These are phyloP conservation scores for Xenops minutus DNA, from an alignment of 2,797 vertebrate species.

Conservation along the genomic window DNA sequence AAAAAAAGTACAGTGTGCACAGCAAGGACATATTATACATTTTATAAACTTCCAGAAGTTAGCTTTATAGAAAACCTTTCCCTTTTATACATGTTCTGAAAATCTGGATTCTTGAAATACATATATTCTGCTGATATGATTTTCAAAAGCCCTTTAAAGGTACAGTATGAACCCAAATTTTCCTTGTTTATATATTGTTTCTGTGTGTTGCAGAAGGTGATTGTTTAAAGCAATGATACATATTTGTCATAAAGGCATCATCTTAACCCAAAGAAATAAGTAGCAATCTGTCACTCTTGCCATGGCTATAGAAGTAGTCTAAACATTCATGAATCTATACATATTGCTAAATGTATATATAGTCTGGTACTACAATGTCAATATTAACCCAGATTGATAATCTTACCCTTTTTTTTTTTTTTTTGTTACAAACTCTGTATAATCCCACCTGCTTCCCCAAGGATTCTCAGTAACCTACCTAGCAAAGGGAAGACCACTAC, in stretches of 20 bases:
- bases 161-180: not conserved
- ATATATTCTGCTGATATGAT: not conserved
- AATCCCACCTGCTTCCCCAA: not conserved
- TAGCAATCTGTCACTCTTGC: not conserved
- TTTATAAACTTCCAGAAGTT: not conserved
- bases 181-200: not conserved
- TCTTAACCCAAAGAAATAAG: not conserved
- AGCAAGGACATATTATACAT: not conserved
- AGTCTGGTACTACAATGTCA: not conserved
- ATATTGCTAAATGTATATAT: not conserved
- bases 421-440: not conserved
- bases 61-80: not conserved
- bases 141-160: not conserved
- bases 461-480: not conserved
- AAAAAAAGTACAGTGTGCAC: not conserved
- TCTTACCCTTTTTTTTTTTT: not conserved
- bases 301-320: not conserved
- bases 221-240: not conserved
- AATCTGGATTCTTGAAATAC: not conserved
- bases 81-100: not conserved
- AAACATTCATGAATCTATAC: not conserved
- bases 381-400: not conserved
- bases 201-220: not conserved
- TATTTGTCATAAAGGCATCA: not conserved
- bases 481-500: not conserved